Evolutionary conservation across 1,140 invertebrate species (phyloP).

Genomic region (Argopecten irradians): DNA sequence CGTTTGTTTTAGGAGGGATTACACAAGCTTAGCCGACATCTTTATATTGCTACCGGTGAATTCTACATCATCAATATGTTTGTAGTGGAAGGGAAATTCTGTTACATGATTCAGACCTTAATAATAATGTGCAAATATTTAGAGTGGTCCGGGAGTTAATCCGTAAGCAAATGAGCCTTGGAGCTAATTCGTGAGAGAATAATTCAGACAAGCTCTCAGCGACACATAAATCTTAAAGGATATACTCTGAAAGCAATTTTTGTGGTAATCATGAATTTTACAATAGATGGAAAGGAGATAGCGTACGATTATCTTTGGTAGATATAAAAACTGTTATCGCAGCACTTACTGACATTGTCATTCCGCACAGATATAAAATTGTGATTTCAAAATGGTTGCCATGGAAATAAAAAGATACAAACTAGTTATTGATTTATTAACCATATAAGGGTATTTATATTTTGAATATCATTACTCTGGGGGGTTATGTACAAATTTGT

Average conservation of each 20-base stretch:
- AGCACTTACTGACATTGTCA: not conserved
- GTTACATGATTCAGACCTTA: not conserved
- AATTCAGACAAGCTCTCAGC: not conserved
- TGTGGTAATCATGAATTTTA: not conserved
- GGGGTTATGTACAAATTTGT: not conserved
- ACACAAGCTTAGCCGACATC: not conserved
- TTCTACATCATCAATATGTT: not conserved
- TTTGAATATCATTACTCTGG: not conserved
- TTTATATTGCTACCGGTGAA: not conserved
- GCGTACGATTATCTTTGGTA: not conserved
- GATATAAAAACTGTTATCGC: not conserved
- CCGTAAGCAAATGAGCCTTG: not conserved
- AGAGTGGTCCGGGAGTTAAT: not conserved
- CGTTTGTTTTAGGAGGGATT: not conserved
- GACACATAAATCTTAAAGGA: not conserved
- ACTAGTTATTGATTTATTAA: not conserved
- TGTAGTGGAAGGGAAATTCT: not conserved
- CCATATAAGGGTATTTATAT: not conserved
- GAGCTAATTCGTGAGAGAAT: not conserved
- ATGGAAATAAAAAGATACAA: conserved; percentile 9
- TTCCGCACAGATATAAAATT: not conserved
- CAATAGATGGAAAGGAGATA: not conserved
- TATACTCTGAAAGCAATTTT: not conserved
- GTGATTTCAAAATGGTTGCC: not conserved
- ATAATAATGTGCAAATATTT: conserved; percentile 12